phyloP scores from a whole-genome alignment of 2,888 invertebrate genomes.

The Epinotia nisella region DNA sequence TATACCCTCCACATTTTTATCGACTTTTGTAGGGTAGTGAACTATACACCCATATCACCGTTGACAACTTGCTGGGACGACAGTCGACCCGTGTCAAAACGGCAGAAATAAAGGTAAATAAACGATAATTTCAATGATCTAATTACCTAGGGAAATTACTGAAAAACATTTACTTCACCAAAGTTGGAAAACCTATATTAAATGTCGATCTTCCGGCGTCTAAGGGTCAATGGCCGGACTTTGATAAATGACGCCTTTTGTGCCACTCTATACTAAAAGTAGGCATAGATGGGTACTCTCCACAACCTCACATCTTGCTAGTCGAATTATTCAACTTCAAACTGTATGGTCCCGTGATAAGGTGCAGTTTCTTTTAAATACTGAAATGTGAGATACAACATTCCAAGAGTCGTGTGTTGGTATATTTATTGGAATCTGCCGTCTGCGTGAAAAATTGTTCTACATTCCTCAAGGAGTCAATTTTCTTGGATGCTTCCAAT shows the following conservation, averaged over 20 bases:
- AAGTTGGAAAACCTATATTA: too few relatives aligned
- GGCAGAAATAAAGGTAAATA: too few relatives aligned
- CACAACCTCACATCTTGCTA: background rate
- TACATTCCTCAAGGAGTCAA: slow-evolving; percentile 29
- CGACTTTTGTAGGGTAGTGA: too few relatives aligned
- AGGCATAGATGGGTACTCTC: background rate
- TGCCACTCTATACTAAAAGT: background rate
- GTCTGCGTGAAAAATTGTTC: slow-evolving; percentile 31
- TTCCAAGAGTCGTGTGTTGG: background rate
- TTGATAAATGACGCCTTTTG: slow-evolving; percentile 27
- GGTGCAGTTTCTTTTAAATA: background rate
- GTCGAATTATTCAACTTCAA: background rate
- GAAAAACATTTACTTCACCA: too few relatives aligned
- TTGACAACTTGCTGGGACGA: too few relatives aligned
- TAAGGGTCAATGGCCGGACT: slow-evolving; percentile 9
- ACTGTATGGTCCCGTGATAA: background rate
- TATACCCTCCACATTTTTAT: too few relatives aligned
- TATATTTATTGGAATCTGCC: background rate
- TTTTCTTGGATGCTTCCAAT: slow-evolving; percentile 21
- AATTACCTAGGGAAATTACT: too few relatives aligned
- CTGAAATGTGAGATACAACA: background rate
- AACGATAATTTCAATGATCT: too few relatives aligned
- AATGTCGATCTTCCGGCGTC: background rate
- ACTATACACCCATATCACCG: too few relatives aligned
- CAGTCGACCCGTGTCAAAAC: too few relatives aligned